A percentile compares a stretch with the other conserved stretches of the same genome.
phyloP scores from a whole-genome alignment of 2,113 vertebrate species.

The Hylia prasina region DNA sequence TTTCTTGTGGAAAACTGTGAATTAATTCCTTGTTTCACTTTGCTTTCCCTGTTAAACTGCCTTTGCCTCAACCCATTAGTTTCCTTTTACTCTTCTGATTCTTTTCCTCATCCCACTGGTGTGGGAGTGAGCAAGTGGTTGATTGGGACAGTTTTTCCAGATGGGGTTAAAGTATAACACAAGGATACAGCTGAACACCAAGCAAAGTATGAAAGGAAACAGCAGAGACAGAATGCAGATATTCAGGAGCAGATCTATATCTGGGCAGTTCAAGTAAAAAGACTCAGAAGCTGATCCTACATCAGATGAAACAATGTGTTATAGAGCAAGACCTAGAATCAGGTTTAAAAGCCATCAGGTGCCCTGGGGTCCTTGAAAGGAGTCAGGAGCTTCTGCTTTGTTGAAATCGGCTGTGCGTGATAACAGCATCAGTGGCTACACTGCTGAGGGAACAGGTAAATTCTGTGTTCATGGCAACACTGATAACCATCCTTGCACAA shows the following conservation, averaged over 20 bases:
- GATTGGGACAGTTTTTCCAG: too few species aligned
- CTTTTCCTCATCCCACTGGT: neutral
- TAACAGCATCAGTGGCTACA: neutral
- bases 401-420: accelerated
- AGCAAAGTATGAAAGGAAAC: neutral
- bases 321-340: neutral
- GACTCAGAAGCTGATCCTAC: neutral
- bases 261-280: neutral
- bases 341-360: neutral
- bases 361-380: neutral
- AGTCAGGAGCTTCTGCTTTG: neutral
- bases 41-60: neutral
- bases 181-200: neutral
- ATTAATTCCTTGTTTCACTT: neutral
- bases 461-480: neutral
- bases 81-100: neutral
- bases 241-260: neutral
- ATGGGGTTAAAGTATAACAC: neutral
- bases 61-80: neutral
- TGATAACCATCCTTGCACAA: neutral
- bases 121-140: neutral
- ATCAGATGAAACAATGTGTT: neutral
- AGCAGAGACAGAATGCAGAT: neutral
- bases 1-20: neutral
- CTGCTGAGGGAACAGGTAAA: neutral